Base-by-base conservation (phyloP, 2,888 invertebrate species). In the Caenorhabditis sp. region DNA sequence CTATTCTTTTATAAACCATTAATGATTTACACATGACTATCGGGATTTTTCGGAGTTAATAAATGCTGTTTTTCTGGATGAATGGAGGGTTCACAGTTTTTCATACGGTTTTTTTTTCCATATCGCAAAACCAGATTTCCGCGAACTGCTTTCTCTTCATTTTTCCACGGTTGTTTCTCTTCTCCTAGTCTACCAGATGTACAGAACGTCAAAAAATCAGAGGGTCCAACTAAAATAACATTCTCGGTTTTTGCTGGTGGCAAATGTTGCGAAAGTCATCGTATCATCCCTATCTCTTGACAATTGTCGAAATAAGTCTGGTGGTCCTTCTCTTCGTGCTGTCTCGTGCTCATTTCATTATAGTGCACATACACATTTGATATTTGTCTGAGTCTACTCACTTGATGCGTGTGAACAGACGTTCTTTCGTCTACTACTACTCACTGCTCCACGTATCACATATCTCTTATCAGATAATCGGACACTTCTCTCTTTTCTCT, bases 371-470 rank as follows among this genome's bases (percentile, higher is more conserved):
- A 51, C 49, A 66, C 31, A 61, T 70, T 70, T 63, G 54, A 59
- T 68, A 31, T 70, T 31, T 77, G 77, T 77, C 77, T 61, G 70
- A 44, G 77, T 77, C 77, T 77, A 63, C 63, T 54, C 44, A 19
- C 22, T 56, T 16, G 73, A 68, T 61, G 61, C 75, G 49, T 75
- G 75, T 70, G 81, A 82, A 82, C 81, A 76, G 76, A 44, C 81
- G 81, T 82, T 82, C 81, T 82, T 82, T 82, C 73, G 63, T 41
- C 70, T 38, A 59, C 47, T 49, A 14, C 61, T 31, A 28, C 64
- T n/a, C 38, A 19, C 44, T 51, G 61, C 51, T 51, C 59, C 59
- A 47, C 51, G 31, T 66, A 22, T 77, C 77, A 63, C 69, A 70
- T 77, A 77, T 77, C 77, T 77, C 63, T 70, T 77, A 70, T 77